These are phyloP conservation scores for Polydrusus tereticollis DNA, from an alignment of 2,888 invertebrate genomes.

Conservation along the genomic window DNA sequence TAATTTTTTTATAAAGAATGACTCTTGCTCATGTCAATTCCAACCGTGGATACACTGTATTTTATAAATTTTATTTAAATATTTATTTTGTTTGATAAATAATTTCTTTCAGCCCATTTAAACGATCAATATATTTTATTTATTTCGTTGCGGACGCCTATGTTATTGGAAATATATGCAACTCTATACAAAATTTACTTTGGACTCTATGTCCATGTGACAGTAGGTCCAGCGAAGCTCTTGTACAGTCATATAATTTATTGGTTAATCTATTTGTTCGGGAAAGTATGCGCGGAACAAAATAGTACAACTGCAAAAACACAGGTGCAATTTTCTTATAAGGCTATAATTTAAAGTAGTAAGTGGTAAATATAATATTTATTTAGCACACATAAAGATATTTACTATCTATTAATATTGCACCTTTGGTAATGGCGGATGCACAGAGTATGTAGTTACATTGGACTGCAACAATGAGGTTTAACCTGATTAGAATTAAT, in stretches of 20 bases:
- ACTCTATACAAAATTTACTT: too few relatives aligned
- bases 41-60: too few relatives aligned
- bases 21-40: too few relatives aligned
- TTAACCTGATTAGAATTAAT: background rate
- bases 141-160: too few relatives aligned
- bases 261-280: slow-evolving; percentile 31
- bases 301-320: slow-evolving; percentile 31
- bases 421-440: background rate
- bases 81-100: too few relatives aligned
- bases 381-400: slow-evolving; percentile 1
- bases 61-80: too few relatives aligned
- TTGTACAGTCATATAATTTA: slow-evolving; percentile 26
- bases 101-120: too few relatives aligned
- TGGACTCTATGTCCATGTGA: slow-evolving; percentile 13
- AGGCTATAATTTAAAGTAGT: slow-evolving; percentile 20
- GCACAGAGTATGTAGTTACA: background rate
- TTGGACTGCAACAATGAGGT: background rate
- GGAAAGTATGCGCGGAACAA: slow-evolving; percentile 31
- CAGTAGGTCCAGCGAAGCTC: slow-evolving; percentile 16
- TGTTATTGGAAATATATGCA: too few relatives aligned
- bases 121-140: too few relatives aligned
- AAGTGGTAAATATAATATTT: slow-evolving; percentile 8
- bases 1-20: too few relatives aligned
- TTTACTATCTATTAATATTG: slow-evolving; percentile 1
- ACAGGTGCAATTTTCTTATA: slow-evolving; percentile 23